A percentile compares a stretch with the other conserved stretches of the same genome.
Evolutionary conservation across 2,797 vertebrate species (phyloP).

Genomic region (Cossypha dichroa): DNA sequence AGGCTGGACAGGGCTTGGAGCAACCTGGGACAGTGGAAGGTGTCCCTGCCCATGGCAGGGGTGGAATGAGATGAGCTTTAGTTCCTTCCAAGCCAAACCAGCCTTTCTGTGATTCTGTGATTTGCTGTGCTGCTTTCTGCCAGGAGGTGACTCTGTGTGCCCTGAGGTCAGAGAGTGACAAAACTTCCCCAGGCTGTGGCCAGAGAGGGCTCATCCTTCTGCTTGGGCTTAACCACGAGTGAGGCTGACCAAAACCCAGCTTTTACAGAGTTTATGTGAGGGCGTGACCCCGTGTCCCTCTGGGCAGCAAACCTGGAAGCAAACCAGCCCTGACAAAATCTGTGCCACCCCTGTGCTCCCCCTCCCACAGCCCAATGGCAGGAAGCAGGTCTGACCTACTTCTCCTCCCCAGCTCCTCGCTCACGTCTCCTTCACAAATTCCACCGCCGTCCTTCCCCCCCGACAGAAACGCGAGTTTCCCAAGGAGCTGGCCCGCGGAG

Average conservation of each 20-base stretch:
- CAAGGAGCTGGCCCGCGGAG: neutral
- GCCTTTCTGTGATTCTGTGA: neutral
- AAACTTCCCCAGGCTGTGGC: neutral
- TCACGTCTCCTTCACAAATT: neutral
- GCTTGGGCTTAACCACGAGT: fast-evolving
- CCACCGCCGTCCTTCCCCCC: neutral
- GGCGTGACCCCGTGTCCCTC: neutral
- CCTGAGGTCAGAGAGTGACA: neutral
- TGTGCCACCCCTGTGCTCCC: neutral
- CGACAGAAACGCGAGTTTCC: neutral
- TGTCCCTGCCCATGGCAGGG: neutral
- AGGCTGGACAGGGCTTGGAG: fast-evolving
- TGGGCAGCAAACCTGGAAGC: neutral
- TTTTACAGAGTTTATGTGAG: neutral
- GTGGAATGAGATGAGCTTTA: neutral
- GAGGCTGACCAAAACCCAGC: neutral
- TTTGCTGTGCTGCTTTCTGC: neutral
- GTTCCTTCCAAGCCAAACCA: neutral
- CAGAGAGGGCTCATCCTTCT: neutral
- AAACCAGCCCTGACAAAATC: neutral
- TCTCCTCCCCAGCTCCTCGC: neutral
- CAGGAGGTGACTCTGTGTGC: neutral
- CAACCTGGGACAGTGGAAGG: neutral
- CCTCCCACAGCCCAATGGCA: neutral
- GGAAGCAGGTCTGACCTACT: constrained; percentile 44